Evolutionary conservation across 2,888 invertebrate species (phyloP).

Genomic region (Helicoverpa assulta): DNA sequence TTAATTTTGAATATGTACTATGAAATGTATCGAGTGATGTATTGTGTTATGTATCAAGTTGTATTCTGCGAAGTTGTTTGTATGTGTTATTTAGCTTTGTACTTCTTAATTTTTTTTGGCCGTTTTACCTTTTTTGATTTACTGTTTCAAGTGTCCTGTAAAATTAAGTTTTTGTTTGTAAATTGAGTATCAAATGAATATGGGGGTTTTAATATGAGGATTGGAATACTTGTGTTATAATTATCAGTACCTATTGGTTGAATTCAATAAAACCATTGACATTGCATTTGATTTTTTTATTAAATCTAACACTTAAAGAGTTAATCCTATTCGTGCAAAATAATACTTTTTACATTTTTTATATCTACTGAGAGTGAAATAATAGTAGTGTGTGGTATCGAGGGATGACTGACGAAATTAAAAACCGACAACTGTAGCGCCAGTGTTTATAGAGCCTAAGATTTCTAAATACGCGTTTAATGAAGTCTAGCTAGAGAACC

Average conservation of each 20-base stretch:
- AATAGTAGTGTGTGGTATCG: conserved; percentile 59
- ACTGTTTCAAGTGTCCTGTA: conserved; percentile 20
- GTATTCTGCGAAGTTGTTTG: no score
- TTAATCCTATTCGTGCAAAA: conserved; percentile 85
- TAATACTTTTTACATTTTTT: conserved; percentile 83
- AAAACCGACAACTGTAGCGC: conserved; percentile 36
- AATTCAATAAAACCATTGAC: conserved; percentile 54
- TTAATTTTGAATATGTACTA: no score
- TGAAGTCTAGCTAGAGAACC: no score
- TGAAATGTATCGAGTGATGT: no score
- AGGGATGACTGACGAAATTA: conserved; percentile 72
- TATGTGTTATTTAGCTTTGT: no score
- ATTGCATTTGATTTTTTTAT: conserved; percentile 69
- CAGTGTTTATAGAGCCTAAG: no score
- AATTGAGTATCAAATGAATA: conserved; percentile 1
- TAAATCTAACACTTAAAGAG: conserved; percentile 81
- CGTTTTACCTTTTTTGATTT: conserved; percentile 6
- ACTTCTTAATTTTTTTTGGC: not conserved
- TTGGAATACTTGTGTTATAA: not conserved
- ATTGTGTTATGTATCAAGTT: no score
- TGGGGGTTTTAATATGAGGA: not conserved
- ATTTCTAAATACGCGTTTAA: no score
- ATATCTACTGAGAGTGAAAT: conserved; percentile 61
- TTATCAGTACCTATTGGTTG: conserved; percentile 14
- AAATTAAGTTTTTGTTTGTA: conserved; percentile 3